Percentiles rank a stretch among this genome's conserved stretches.
Conservation (phyloP, 2,888 invertebrate genomes). For the Drosophila imparisetae region DNA sequence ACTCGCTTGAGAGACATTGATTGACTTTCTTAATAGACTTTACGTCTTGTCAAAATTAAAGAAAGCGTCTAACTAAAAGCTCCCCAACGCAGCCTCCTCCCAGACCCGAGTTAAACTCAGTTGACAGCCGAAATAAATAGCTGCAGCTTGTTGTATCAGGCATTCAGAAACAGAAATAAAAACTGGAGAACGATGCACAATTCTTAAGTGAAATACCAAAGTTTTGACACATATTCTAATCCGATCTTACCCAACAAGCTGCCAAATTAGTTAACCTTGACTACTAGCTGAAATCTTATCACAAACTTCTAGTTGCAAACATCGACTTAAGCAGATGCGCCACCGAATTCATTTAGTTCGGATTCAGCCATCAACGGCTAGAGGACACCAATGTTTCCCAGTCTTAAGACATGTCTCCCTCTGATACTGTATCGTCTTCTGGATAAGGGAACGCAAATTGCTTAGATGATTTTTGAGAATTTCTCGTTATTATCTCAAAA, state of each 20-base stretch:
- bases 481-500: background rate
- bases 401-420: background rate
- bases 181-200: constrained; percentile 1
- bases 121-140: constrained; percentile 52
- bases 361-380: background rate
- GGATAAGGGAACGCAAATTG: background rate
- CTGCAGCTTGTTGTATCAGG: constrained; percentile 7
- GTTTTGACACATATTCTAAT: constrained; percentile 29
- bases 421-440: background rate
- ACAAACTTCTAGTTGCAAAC: background rate
- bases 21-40: constrained; percentile 84
- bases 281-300: background rate
- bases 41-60: constrained; percentile 82
- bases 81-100: constrained; percentile 12
- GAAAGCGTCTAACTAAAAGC: constrained; percentile 64
- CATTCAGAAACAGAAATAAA: constrained; percentile 6
- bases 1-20: constrained; percentile 83
- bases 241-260: background rate
- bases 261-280: background rate
- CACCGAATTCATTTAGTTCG: constrained; percentile 1
- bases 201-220: constrained; percentile 42
- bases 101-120: constrained; percentile 29
- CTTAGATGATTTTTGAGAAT: too few relatives aligned
- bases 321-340: background rate
- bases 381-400: background rate